phyloP scores from a whole-genome alignment of 2,888 invertebrate genomes.

The Ornithoptera priamus region DNA sequence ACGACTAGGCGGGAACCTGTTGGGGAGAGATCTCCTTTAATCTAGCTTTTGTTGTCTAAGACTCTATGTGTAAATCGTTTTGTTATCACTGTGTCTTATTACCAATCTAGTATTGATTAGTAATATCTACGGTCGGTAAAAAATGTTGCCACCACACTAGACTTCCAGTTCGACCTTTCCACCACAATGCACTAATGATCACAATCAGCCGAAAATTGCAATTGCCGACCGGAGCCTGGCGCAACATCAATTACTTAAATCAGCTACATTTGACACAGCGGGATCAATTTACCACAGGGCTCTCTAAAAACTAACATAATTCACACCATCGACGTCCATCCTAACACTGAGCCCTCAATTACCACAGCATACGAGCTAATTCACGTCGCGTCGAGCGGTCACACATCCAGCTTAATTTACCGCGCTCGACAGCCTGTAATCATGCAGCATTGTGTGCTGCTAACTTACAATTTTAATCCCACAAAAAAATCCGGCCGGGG shows the following conservation, averaged over 20 bases:
- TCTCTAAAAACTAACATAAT: constrained; percentile 18
- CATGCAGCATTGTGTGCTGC: constrained; percentile 35
- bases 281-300: constrained; percentile 25
- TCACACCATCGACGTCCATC: constrained; percentile 3
- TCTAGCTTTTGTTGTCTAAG: too few relatives aligned
- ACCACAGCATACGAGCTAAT: background rate
- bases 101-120: too few relatives aligned
- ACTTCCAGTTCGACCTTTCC: constrained; percentile 14
- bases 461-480: constrained; percentile 36
- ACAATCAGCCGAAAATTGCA: constrained; percentile 18
- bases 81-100: too few relatives aligned
- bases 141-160: too few relatives aligned
- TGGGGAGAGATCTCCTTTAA: too few relatives aligned
- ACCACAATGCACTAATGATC: constrained; percentile 23
- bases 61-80: too few relatives aligned
- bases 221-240: background rate
- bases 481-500: constrained; percentile 30
- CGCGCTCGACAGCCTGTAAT: constrained; percentile 33
- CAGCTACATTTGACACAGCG: constrained; percentile 23
- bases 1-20: too few relatives aligned
- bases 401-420: constrained; percentile 24
- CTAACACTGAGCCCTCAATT: background rate
- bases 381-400: background rate
- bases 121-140: too few relatives aligned
- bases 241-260: constrained; percentile 22